phyloP scores from a whole-genome alignment of 2,113 vertebrate genomes.

The Cavia porcellus region DNA sequence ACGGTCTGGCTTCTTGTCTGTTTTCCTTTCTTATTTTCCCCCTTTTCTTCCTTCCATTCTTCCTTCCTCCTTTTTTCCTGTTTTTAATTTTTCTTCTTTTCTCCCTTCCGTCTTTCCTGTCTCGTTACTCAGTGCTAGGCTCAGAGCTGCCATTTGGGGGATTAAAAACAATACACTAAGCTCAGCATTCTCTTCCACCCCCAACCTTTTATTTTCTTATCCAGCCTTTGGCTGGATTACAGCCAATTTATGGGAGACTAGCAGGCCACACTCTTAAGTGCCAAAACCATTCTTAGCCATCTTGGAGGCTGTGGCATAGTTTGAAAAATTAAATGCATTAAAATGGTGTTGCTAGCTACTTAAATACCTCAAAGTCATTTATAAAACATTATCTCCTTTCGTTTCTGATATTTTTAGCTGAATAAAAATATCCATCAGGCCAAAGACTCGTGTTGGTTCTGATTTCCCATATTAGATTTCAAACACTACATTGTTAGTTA shows the following conservation, averaged over 20 bases:
- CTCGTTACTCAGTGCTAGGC: background rate
- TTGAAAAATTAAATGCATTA: slow-evolving; percentile 69
- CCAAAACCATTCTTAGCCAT: slow-evolving; percentile 60
- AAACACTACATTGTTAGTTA: slow-evolving; percentile 45
- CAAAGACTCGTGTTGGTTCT: slow-evolving; percentile 41
- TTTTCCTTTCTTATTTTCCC: background rate
- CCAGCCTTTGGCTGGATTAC: slow-evolving; percentile 36
- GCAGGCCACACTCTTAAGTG: background rate
- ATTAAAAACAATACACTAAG: slow-evolving; percentile 33
- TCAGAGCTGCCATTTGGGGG: background rate
- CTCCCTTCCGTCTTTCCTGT: background rate
- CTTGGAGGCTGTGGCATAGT: slow-evolving; percentile 48
- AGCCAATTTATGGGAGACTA: background rate
- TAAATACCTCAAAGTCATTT: slow-evolving; percentile 60
- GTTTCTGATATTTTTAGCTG: slow-evolving; percentile 65
- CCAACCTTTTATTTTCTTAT: slow-evolving; percentile 11
- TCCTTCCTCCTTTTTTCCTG: background rate
- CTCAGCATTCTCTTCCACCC: slow-evolving; percentile 26
- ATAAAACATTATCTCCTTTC: slow-evolving; percentile 57
- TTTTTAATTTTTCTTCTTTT: background rate
- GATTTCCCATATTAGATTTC: slow-evolving; percentile 45
- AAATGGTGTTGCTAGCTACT: slow-evolving; percentile 59
- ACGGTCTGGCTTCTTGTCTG: background rate
- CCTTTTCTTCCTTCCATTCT: background rate
- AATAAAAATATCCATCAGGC: background rate